Base-by-base conservation (phyloP, 2,888 invertebrate genomes). In the Adelognathus sp. region DNA sequence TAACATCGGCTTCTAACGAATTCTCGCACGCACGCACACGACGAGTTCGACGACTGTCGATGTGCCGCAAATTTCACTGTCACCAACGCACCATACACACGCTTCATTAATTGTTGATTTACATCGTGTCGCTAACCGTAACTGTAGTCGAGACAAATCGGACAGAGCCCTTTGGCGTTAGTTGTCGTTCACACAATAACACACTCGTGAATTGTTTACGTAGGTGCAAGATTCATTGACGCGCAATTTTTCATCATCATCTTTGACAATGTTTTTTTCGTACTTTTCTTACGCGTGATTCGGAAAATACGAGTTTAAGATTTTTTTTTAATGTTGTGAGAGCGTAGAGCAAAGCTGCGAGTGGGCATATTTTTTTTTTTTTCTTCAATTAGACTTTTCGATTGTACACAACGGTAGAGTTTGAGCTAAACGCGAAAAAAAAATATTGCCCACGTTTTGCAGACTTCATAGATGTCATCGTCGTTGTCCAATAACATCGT, bases 401-500 rank as follows among this genome's bases (percentile, higher is more conserved):
- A 56, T 21, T 56, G 14, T 21, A 29, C 16, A n/a, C n/a, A n/a
- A n/a, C n/a, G 9, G n/a, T 64, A 31, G 16, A 41, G 29, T 29
- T 21, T 64, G 7, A 56, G n/a, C 36, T 14, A 29, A 41, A 36
- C 14, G 52, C 56, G 9, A 46, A 61, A 56, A 41, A 24, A 72
- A 61, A 61, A 27, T 75, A 76, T 60, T 31, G 81, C 83, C 85
- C 86, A 86, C 85, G 76, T 89, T 90, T 89, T 90, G 54, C 90
- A 90, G 90, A 90, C 83, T 86, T 87, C 86, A 86, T 89, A 89
- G 89, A 91, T 91, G 91, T 91, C 91, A 86, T 88, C 91, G 82
- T 87, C 87, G 79, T 89, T 91, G 87, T 88, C 90, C 82, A 86
- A 90, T 87, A 90, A 88, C 86, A 88, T 85, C 88, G 85, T 91